Evolutionary conservation across 2,113 vertebrate species (phyloP).

Genomic region (Colinus virginianus): DNA sequence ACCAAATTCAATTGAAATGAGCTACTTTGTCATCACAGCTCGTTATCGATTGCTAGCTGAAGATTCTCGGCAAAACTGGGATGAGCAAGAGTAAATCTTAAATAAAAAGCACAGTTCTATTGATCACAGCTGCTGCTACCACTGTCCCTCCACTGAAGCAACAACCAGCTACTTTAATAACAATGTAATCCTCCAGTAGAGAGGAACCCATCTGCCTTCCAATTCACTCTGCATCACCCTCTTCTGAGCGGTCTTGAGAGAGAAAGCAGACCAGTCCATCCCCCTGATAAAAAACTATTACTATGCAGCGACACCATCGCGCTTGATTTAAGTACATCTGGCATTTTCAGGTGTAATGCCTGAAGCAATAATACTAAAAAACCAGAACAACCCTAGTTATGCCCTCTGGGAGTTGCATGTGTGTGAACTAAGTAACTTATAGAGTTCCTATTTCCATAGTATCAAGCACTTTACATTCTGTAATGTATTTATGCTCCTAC

Average conservation of each 20-base stretch:
- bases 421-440: slow-evolving; percentile 65
- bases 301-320: slow-evolving; percentile 40
- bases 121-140: slow-evolving; percentile 43
- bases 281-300: slow-evolving; percentile 56
- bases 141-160: slow-evolving; percentile 46
- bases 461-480: slow-evolving; percentile 51
- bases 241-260: neutral
- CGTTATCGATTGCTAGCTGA: slow-evolving; percentile 61
- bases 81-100: slow-evolving; percentile 65
- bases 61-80: slow-evolving; percentile 51
- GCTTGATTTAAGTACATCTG: slow-evolving; percentile 70
- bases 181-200: slow-evolving; percentile 59
- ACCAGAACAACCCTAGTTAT: slow-evolving; percentile 37
- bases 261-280: slow-evolving; percentile 31
- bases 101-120: slow-evolving; percentile 59
- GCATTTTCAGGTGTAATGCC: slow-evolving; percentile 75
- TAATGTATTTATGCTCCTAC: slow-evolving; percentile 18
- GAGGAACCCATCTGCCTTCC: slow-evolving; percentile 30
- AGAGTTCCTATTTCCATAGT: slow-evolving; percentile 46
- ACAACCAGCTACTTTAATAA: slow-evolving; percentile 60
- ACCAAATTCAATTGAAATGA: slow-evolving; percentile 59
- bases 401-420: slow-evolving; percentile 46
- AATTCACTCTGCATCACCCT: slow-evolving; percentile 39
- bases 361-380: slow-evolving; percentile 70
- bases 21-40: slow-evolving; percentile 59